Evolutionary conservation across 2,797 vertebrate genomes (phyloP).

Genomic region (Eremophila alpestris): DNA sequence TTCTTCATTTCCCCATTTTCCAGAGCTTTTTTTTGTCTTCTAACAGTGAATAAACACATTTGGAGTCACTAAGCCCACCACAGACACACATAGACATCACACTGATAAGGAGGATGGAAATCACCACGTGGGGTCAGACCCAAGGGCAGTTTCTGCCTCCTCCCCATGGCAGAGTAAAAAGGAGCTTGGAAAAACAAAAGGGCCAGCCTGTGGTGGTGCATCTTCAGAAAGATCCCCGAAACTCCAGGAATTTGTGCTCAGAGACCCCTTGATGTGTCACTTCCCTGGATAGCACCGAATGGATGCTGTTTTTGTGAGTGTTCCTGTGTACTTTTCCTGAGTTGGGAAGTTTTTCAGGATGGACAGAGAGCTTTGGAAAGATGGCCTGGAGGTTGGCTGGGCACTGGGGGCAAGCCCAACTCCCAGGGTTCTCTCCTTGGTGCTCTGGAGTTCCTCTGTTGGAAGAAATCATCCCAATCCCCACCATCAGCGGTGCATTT

Average conservation of each 20-base stretch:
- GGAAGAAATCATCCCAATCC: background rate
- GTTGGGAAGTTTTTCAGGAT: background rate
- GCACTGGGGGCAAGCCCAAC: background rate
- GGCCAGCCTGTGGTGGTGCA: background rate
- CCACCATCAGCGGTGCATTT: background rate
- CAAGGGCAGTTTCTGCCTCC: background rate
- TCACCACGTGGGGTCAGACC: accelerated
- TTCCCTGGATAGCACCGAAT: accelerated
- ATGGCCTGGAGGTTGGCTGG: background rate
- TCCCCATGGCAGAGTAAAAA: background rate
- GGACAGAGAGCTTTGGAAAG: background rate
- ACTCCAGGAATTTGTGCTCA: background rate
- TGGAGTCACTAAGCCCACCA: background rate
- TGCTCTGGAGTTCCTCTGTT: background rate
- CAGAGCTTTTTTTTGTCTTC: background rate
- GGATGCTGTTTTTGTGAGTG: background rate
- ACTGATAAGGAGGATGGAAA: background rate
- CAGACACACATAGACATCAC: too few relatives aligned
- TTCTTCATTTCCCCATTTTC: background rate
- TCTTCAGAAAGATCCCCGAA: background rate
- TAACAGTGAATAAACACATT: background rate
- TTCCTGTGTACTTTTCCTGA: background rate
- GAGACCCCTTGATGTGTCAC: background rate
- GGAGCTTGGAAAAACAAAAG: background rate
- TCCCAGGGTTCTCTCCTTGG: background rate